phyloP scores from a whole-genome alignment of 2,797 vertebrate genomes.

The Acanthiza pusilla region DNA sequence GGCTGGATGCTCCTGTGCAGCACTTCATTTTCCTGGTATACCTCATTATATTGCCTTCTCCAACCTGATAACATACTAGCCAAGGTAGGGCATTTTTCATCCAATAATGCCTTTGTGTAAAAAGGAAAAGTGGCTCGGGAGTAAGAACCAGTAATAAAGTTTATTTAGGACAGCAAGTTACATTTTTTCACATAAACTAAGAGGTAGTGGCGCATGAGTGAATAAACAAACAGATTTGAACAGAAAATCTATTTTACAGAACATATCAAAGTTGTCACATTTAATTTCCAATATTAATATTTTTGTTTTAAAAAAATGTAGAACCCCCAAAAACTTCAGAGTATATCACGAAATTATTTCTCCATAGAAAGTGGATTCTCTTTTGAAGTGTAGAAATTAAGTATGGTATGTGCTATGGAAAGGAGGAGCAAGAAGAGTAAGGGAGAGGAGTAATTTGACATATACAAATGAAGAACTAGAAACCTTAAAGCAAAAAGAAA shows the following conservation, averaged over 20 bases:
- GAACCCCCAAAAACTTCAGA: background rate
- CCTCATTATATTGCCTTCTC: background rate
- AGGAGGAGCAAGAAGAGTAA: background rate
- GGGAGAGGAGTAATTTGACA: background rate
- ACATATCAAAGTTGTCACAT: background rate
- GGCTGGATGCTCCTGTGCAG: background rate
- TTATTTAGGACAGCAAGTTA: background rate
- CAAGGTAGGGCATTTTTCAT: background rate
- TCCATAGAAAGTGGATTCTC: background rate
- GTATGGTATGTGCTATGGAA: background rate
- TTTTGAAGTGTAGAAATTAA: background rate
- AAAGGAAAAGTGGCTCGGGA: background rate
- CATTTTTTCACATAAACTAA: background rate
- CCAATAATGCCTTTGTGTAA: background rate
- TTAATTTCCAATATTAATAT: background rate
- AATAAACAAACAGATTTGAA: background rate
- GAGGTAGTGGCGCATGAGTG: background rate
- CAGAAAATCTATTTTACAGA: background rate
- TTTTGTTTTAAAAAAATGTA: background rate
- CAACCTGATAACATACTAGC: background rate
- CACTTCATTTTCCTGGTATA: background rate
- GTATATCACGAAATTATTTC: background rate
- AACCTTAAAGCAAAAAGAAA: background rate
- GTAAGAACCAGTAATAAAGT: background rate
- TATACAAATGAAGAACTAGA: background rate